phyloP scores from a whole-genome alignment of 2,888 invertebrate species.

The Drosophila diplacantha region DNA sequence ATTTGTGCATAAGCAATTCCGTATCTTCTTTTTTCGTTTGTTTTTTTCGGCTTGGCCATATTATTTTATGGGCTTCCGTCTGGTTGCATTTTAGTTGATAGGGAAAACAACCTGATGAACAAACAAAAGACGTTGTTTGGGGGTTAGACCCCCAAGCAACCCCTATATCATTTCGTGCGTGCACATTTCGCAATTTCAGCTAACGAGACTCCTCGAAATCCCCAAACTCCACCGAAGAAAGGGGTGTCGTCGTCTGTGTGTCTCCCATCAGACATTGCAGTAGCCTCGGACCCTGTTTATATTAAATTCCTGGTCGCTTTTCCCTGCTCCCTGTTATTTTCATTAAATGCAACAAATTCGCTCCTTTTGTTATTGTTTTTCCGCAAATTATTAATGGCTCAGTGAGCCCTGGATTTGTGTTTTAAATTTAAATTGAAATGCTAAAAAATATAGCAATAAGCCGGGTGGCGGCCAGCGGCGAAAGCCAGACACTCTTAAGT shows the following conservation, averaged over 20 bases:
- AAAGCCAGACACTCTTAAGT: conserved; percentile 17
- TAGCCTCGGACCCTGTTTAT: conserved; percentile 42
- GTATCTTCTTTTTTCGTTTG: not conserved
- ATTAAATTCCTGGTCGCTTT: conserved; percentile 44
- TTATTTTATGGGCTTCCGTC: conserved; percentile 69
- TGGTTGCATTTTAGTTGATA: conserved; percentile 64
- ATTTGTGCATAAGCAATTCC: conserved; percentile 61
- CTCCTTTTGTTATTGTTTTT: conserved; percentile 34
- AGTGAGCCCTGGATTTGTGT: conserved; percentile 44
- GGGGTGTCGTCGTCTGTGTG: conserved; percentile 25
- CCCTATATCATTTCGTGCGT: conserved; percentile 52
- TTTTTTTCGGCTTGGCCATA: conserved; percentile 43
- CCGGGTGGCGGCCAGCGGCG: conserved; percentile 4
- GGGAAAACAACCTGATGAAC: conserved; percentile 58
- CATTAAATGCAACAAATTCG: conserved; percentile 54
- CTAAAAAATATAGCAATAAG: conserved; percentile 2
- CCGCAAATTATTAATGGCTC: conserved; percentile 59
- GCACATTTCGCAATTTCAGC: conserved; percentile 66
- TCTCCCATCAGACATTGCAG: conserved; percentile 44
- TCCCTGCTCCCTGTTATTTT: conserved; percentile 31
- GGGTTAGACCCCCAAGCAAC: conserved; percentile 19
- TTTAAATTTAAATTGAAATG: conserved; percentile 45
- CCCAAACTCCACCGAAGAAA: conserved; percentile 13
- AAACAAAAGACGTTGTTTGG: conserved; percentile 31
- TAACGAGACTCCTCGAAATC: conserved; percentile 54